Evolutionary conservation across 2,888 invertebrate species (phyloP).

Genomic region (Tachina fera): DNA sequence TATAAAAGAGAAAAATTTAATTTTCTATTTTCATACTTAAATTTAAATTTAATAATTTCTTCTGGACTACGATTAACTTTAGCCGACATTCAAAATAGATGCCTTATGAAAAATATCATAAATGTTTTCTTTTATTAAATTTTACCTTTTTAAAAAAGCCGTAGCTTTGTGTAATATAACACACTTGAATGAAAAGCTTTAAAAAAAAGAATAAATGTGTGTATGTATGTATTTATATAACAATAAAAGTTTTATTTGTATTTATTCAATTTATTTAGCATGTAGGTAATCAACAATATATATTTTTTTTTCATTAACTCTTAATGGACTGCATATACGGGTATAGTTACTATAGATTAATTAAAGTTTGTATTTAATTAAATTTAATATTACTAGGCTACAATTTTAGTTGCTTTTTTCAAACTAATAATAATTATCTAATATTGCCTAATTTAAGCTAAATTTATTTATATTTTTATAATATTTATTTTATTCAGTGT

Average conservation of each 20-base stretch:
- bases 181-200: slow-evolving; percentile 8
- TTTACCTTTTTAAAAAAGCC: too few species aligned
- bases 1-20: too few species aligned
- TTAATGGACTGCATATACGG: slow-evolving; percentile 64
- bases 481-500: slow-evolving; percentile 34
- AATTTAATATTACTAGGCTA: slow-evolving; percentile 50
- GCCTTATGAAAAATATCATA: too few species aligned
- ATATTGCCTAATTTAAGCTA: slow-evolving; percentile 65
- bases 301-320: slow-evolving; percentile 51
- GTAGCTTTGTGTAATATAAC: slow-evolving; percentile 25
- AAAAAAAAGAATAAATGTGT: neutral
- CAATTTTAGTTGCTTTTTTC: neutral
- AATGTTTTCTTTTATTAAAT: too few species aligned
- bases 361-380: slow-evolving; percentile 20
- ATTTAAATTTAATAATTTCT: too few species aligned
- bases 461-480: slow-evolving; percentile 36
- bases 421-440: slow-evolving; percentile 48
- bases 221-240: neutral
- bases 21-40: too few species aligned
- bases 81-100: too few species aligned
- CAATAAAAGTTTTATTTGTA: slow-evolving; percentile 30
- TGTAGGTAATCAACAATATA: slow-evolving; percentile 61
- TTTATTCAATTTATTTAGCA: slow-evolving; percentile 47
- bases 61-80: too few species aligned
- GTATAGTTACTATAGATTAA: slow-evolving; percentile 33